These are phyloP conservation scores for Plemyria rubiginata DNA, from an alignment of 2,888 invertebrate species.

Conservation along the genomic window DNA sequence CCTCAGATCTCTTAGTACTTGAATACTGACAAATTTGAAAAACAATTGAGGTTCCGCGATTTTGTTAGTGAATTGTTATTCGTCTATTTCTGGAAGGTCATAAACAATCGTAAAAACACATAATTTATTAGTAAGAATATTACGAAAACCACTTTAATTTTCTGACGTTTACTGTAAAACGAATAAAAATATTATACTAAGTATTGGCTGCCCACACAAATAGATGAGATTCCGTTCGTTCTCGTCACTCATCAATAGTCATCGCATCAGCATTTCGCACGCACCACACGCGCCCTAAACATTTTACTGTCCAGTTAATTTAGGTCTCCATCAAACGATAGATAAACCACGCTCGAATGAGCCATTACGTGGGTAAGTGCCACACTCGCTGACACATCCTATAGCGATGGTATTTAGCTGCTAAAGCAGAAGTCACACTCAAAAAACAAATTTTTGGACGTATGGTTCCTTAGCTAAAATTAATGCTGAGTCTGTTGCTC, in stretches of 20 bases:
- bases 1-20: no score
- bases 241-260: neutral
- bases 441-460: no score
- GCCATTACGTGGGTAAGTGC: conserved; percentile 33
- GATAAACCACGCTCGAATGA: conserved; percentile 38
- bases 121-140: no score
- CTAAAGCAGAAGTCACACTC: neutral
- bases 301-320: conserved; percentile 40
- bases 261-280: conserved; percentile 8
- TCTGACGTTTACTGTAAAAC: no score
- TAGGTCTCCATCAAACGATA: conserved; percentile 35
- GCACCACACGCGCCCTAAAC: conserved; percentile 24
- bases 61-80: no score
- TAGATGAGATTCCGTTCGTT: neutral
- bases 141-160: no score
- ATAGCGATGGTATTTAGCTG: conserved; percentile 18
- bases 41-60: no score
- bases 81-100: no score
- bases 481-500: no score
- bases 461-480: no score
- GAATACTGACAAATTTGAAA: no score
- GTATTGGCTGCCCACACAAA: neutral
- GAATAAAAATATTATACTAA: neutral
- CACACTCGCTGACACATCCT: conserved; percentile 20
- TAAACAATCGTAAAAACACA: no score